Base-by-base conservation (phyloP, 2,113 vertebrate genomes). In the Strigops habroptila region DNA sequence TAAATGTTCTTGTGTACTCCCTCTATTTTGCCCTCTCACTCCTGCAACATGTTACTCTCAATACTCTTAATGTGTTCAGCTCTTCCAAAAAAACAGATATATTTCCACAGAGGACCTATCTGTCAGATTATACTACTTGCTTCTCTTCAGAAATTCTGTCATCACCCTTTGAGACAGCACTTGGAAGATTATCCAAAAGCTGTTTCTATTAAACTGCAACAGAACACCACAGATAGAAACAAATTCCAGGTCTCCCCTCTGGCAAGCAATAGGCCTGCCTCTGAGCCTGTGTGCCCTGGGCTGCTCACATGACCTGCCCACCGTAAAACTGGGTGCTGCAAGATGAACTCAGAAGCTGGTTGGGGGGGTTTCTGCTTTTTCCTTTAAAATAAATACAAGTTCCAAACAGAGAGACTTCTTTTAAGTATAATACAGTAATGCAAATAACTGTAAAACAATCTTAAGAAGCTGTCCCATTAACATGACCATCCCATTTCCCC, bases 321-420 rank as follows among this genome's bases (percentile, higher is more conserved):
- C 23, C 5, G 1, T 21, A 24, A 24, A 41, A 35, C 43, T 21
- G 22, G 18, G 13, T 23, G 27, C 35, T 0, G 0, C 24, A 10
- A 3, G 11, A 31, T 3, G 0, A 71, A 33, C 37, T 63, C 68
- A 13, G n/a, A 24, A 18, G 0, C 33, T 31, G 5, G 3, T 14
- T 53, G 11, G 31, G 6, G 6, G 7, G 14, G 6, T 43, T 53
- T 31, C 49, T 91, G 30, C 44, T 52, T 65, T 49, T 46, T 69
- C 6, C 49, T 41, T 73, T 57, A 27, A 53, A 18, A 25, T 3
- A 33, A 78, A 80, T 22, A 23, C 2, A 4, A 43, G 31, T 35
- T 73, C n/a, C 65, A 43, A 76, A 69, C 9, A 79, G 53, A 74
- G 1, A 63, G 53, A 57, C 12, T 64, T 79, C 39, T 59, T 78